Conservation (phyloP, 1,140 invertebrate species). For the Rhynchophorus ferrugineus region DNA sequence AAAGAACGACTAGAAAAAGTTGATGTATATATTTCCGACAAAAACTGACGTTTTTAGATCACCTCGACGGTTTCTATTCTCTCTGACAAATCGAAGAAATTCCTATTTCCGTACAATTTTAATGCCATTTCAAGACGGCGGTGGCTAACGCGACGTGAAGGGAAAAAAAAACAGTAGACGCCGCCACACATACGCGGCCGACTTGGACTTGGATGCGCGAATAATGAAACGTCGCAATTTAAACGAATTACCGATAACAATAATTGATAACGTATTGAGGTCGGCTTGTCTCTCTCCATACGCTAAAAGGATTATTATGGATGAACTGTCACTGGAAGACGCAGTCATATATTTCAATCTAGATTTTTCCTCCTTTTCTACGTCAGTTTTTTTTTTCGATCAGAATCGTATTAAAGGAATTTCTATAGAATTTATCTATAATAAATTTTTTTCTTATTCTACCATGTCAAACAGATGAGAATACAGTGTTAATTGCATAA, state of each 20-base stretch:
- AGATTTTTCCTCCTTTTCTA: background rate
- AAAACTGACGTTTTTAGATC: too few species aligned
- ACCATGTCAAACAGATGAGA: too few species aligned
- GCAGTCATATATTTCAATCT: conserved; percentile 19
- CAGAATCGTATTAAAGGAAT: too few species aligned
- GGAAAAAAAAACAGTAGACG: conserved; percentile 1
- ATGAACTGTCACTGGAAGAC: conserved; percentile 20
- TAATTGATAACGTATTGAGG: conserved; percentile 23
- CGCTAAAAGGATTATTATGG: conserved; percentile 23
- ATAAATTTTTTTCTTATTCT: too few species aligned
- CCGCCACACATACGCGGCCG: too few species aligned
- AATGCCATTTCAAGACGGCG: background rate
- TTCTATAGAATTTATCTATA: too few species aligned
- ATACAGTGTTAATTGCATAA: too few species aligned
- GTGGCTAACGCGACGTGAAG: background rate
- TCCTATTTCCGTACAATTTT: background rate
- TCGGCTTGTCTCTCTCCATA: conserved; percentile 4
- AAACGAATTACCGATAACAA: conserved; percentile 17
- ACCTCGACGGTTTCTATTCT: too few species aligned
- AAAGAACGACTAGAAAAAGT: too few species aligned
- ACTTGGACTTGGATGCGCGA: too few species aligned
- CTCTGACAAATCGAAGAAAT: background rate
- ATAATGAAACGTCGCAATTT: conserved; percentile 8
- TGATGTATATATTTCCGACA: too few species aligned
- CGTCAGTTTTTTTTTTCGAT: conserved; percentile 11